These are phyloP conservation scores for Troides oblongomaculatus DNA, from an alignment of 2,888 invertebrate species.

Conservation along the genomic window DNA sequence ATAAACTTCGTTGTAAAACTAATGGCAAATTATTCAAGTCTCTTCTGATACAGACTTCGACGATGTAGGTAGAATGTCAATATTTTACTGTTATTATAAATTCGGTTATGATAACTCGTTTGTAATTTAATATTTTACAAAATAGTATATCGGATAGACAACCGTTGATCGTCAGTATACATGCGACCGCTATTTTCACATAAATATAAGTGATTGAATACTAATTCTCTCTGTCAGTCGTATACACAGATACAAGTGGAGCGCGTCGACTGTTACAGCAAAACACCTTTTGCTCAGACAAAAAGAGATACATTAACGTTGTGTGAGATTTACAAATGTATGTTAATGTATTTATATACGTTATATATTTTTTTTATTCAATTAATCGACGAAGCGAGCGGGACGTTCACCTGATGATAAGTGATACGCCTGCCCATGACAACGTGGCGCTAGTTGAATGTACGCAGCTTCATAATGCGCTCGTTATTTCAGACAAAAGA, in stretches of 20 bases:
- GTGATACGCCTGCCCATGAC: no score
- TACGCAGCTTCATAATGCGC: no score
- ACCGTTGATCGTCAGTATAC: constrained; percentile 4
- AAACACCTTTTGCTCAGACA: background rate
- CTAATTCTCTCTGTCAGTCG: constrained; percentile 20
- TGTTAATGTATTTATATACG: no score
- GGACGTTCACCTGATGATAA: no score
- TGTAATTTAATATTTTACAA: background rate
- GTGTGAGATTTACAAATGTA: background rate
- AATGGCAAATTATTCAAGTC: no score
- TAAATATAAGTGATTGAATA: constrained; percentile 23
- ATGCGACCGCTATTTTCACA: constrained; percentile 5
- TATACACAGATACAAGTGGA: constrained; percentile 8
- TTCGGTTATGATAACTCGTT: background rate
- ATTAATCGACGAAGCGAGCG: no score
- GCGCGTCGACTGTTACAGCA: constrained; percentile 12
- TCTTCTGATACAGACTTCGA: no score
- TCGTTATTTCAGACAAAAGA: no score
- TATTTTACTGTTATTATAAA: background rate
- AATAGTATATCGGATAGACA: constrained; percentile 10
- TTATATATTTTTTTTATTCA: no score
- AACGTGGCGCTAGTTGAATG: no score
- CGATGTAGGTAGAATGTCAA: no score
- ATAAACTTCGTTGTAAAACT: no score
- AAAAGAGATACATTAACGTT: background rate